Evolutionary conservation across 2,113 vertebrate genomes (phyloP), one percentile per base, ranked within the genome.

Genomic region (Grantiella picta): DNA sequence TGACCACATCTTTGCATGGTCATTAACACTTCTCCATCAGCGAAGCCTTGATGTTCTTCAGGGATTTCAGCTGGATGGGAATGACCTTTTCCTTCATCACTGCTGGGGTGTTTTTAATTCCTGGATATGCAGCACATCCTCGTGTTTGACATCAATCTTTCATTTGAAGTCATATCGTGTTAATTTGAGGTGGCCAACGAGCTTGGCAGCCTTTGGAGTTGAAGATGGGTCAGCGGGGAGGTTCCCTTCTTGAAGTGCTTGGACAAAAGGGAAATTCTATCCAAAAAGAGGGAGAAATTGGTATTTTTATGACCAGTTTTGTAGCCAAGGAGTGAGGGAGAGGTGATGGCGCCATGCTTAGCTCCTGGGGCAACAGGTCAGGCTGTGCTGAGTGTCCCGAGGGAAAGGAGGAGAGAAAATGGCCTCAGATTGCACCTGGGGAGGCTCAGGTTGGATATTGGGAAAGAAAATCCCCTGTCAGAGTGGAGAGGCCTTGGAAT

Each of bases 1-100:
- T 89, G 87, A 97, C 97, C 98, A 94, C 98, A 98, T 71, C 95
- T 97, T 92, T 94, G 90, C 94, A 91, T 94, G 90, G 93, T 97
- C 97, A 92, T 97, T 98, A 97, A 65, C 31, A 4, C 95, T 84
- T 83, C 94, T 97, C 98, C 97, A 96, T 97, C 96, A 90, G 36
- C 31, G 38, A 90, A 79, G 89, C 83, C 80, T 29, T n/a, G 38
- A 52, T 73, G 66, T 90, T 82, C 98, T 96, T 97, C 25, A 65
- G 98, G 97, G 98, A 98, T 90, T 97, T 93, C 57, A 35, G 77
- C 87, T n/a, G 59, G 64, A 66, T 89, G 82, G 17, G 69, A 91
- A 50, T 90, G 97, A 97, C 96, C 90, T 95, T 96, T 97, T 95
- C 91, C 89, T 96, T 96, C 95, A 40, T 96, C 96, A 95, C 94